Evolutionary conservation across 1,140 invertebrate species (phyloP).

Genomic region (Euwallacea fornicatus): DNA sequence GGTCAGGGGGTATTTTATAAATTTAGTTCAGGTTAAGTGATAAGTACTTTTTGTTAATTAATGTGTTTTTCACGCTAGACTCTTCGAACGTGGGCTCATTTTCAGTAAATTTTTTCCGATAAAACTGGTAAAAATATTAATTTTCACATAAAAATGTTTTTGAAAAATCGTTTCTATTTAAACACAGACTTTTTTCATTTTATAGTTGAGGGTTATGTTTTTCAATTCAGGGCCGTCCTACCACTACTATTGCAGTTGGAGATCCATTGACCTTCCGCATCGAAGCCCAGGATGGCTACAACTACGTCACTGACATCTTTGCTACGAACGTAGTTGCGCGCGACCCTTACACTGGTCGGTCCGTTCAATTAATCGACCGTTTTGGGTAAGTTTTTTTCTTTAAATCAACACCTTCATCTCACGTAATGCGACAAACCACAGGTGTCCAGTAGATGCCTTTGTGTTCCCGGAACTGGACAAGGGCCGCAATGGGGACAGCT

Average conservation of each 20-base stretch:
- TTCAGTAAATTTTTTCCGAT: no score
- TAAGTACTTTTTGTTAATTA: no score
- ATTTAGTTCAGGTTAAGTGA: no score
- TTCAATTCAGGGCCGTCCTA: slow-evolving; percentile 73
- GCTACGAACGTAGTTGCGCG: slow-evolving; percentile 91
- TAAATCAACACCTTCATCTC: not conserved
- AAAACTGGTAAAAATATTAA: no score
- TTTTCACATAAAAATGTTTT: no score
- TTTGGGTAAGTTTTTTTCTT: slow-evolving; percentile 67
- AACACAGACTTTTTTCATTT: no score
- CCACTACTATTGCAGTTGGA: slow-evolving; percentile 91
- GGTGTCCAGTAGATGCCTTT: slow-evolving; percentile 88
- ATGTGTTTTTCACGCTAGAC: no score
- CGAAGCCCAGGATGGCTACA: slow-evolving; percentile 87
- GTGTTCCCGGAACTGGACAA: slow-evolving; percentile 90
- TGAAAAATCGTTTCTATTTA: no score
- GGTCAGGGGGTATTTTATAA: no score
- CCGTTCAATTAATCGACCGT: slow-evolving; percentile 86
- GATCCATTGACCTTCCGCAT: slow-evolving; percentile 88
- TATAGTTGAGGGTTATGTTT: slow-evolving; percentile 3
- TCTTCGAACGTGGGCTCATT: no score
- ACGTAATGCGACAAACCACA: slow-evolving; percentile 49
- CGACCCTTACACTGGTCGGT: slow-evolving; percentile 88
- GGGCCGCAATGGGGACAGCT: slow-evolving; percentile 79
- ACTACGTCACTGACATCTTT: slow-evolving; percentile 86